phyloP scores from a whole-genome alignment of 2,113 vertebrate species.

The Trinectes maculatus region DNA sequence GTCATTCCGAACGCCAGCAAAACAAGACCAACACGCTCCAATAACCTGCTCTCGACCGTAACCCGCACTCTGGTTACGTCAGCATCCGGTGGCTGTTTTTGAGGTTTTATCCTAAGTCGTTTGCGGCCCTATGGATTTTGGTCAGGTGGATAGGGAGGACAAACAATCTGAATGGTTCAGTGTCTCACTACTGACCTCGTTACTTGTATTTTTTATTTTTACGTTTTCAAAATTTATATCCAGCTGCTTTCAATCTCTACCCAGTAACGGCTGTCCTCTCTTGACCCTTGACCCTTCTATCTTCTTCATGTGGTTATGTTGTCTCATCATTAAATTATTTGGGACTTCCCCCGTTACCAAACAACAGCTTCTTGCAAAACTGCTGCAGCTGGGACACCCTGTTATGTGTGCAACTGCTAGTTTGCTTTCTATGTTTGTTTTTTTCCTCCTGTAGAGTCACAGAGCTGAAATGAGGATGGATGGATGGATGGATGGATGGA shows the following conservation, averaged over 20 bases:
- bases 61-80: background rate
- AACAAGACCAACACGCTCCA: conserved; percentile 49
- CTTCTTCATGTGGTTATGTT: conserved; percentile 32
- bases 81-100: too few species aligned
- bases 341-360: conserved; percentile 18
- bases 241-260: too few species aligned
- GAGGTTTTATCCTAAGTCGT: too few species aligned
- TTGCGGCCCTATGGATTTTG: too few species aligned
- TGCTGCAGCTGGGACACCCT: too few species aligned
- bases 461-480: conserved; percentile 16
- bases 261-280: too few species aligned
- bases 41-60: conserved; percentile 26
- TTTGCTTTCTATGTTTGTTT: background rate
- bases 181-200: too few species aligned
- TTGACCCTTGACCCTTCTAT: too few species aligned
- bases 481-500: conserved; percentile 8
- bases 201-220: background rate
- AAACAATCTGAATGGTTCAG: too few species aligned
- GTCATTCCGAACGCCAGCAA: conserved; percentile 26
- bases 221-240: background rate
- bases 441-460: conserved; percentile 24
- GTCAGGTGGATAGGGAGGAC: too few species aligned
- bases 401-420: conserved; percentile 19
- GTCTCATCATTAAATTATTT: conserved; percentile 27
- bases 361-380: conserved; percentile 41